Conservation (phyloP, 2,113 vertebrate species). For the Sceloporus tristichus region DNA sequence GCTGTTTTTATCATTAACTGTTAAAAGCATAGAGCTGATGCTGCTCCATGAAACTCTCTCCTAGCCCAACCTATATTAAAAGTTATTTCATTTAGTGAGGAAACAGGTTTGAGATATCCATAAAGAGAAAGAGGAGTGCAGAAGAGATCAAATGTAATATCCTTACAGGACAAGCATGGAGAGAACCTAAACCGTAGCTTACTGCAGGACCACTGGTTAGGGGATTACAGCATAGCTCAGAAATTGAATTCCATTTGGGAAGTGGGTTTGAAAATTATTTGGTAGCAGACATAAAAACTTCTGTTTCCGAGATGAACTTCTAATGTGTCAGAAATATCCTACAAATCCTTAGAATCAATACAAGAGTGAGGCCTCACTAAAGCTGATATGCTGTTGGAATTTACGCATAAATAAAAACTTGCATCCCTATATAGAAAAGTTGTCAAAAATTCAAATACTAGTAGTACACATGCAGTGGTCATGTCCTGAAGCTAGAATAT, state of each 20-base stretch:
- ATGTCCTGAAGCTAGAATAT: background rate
- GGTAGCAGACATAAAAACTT: background rate
- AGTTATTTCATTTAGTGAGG: background rate
- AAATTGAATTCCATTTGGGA: too few relatives aligned
- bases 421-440: background rate
- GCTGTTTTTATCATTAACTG: background rate
- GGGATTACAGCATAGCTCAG: background rate
- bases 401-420: background rate
- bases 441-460: background rate
- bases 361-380: background rate
- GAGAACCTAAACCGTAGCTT: background rate
- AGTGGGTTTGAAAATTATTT: background rate
- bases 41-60: background rate
- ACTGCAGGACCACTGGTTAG: background rate
- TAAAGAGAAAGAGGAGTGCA: background rate
- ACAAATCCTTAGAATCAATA: background rate
- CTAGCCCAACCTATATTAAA: too few relatives aligned
- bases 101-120: background rate
- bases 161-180: too few relatives aligned
- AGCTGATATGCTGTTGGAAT: background rate
- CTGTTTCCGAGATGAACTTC: background rate
- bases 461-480: background rate
- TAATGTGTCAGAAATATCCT: background rate
- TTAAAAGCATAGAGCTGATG: background rate
- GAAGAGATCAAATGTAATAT: background rate